phyloP scores from a whole-genome alignment of 1,140 invertebrate species.

The Heliconius congener region DNA sequence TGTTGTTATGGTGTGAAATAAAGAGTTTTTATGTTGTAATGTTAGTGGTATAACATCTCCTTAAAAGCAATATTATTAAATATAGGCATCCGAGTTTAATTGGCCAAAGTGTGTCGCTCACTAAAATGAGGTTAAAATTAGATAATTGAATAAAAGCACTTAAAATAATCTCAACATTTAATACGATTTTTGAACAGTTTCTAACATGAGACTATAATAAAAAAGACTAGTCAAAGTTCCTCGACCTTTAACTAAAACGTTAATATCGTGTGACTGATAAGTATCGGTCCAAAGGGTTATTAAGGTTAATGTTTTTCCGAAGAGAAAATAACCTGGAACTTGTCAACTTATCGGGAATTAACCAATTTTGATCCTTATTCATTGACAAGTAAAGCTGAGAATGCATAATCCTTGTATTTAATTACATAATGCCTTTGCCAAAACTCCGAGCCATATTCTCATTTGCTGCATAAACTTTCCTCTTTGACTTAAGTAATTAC shows the following conservation, averaged over 20 bases:
- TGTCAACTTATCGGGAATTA: background rate
- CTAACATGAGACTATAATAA: background rate
- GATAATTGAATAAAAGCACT: no score
- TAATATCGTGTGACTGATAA: constrained; percentile 25
- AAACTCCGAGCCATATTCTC: constrained; percentile 21
- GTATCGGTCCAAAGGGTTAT: constrained; percentile 30
- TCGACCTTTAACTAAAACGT: constrained; percentile 17
- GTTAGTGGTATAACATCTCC: no score
- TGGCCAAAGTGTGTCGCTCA: no score
- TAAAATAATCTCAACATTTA: no score
- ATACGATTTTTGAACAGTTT: no score
- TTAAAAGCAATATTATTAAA: no score
- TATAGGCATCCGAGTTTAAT: no score
- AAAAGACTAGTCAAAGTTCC: background rate
- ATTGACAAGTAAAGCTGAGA: background rate
- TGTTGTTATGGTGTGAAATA: no score
- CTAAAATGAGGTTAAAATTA: no score
- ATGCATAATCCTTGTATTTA: constrained; percentile 12
- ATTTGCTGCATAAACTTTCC: constrained; percentile 27
- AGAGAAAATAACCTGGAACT: constrained; percentile 21
- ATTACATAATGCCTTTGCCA: constrained; percentile 26
- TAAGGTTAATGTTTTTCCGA: constrained; percentile 38
- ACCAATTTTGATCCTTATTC: constrained; percentile 18
- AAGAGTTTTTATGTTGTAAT: no score
- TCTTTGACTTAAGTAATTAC: constrained; percentile 31